These are phyloP conservation scores for Heliconius charithonia DNA, from an alignment of 2,888 invertebrate species.

Conservation along the genomic window DNA sequence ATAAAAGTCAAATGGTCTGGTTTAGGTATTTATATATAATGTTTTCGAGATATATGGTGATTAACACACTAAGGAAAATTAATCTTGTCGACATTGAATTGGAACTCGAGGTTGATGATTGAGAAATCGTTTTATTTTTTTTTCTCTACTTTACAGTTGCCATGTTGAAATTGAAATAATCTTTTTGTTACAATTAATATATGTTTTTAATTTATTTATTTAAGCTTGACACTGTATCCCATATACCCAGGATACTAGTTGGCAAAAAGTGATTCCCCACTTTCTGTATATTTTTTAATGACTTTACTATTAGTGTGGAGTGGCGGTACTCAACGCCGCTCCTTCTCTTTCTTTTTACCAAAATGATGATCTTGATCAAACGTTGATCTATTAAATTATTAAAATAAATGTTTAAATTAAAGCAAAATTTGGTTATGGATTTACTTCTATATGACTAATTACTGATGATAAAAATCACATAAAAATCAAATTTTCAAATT, in stretches of 20 bases:
- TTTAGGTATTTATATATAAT: conserved; percentile 94
- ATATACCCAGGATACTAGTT: too few species aligned
- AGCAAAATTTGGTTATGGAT: background rate
- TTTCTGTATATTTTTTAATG: too few species aligned
- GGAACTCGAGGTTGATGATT: conserved; percentile 88
- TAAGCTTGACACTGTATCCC: too few species aligned
- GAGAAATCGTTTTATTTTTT: background rate
- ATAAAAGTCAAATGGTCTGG: conserved; percentile 97
- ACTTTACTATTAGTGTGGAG: background rate
- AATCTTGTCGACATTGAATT: conserved; percentile 90
- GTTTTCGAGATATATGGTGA: conserved; percentile 94
- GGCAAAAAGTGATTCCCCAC: too few species aligned
- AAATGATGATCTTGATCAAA: too few species aligned
- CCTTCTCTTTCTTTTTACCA: background rate
- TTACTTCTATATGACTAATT: background rate
- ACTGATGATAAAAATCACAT: background rate
- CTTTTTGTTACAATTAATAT: background rate
- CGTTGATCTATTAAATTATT: background rate
- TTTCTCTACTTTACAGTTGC: background rate
- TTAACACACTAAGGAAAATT: conserved; percentile 93
- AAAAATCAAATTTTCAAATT: background rate
- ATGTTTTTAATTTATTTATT: too few species aligned
- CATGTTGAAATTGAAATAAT: background rate
- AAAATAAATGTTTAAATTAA: background rate
- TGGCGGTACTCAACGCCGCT: background rate